Evolutionary conservation across 2,113 vertebrate genomes (phyloP).

Genomic region (Herpetotheres cachinnans): DNA sequence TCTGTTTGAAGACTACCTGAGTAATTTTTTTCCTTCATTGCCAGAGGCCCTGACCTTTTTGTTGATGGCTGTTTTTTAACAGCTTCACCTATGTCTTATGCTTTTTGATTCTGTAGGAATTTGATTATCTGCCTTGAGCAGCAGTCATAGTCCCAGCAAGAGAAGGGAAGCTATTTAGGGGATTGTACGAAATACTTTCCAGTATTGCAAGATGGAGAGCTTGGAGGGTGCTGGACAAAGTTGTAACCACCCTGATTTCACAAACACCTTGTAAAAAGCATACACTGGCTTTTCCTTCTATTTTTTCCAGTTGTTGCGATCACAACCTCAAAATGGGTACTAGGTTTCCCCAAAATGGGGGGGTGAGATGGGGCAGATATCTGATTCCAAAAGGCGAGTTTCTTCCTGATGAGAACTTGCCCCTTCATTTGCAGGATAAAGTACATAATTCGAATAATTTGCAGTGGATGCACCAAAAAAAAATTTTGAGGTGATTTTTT

Average conservation of each 20-base stretch:
- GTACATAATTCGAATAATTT: rapidly evolving
- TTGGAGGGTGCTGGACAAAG: neutral
- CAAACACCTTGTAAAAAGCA: neutral
- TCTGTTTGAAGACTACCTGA: constrained; percentile 19
- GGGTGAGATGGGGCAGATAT: no score
- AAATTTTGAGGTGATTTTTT: neutral
- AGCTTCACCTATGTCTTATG: constrained; percentile 56
- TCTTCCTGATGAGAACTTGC: neutral
- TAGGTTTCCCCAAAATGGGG: neutral
- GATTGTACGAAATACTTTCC: neutral
- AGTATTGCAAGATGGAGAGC: neutral
- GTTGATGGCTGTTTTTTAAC: constrained; percentile 62
- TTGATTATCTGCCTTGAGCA: constrained; percentile 58
- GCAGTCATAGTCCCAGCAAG: neutral
- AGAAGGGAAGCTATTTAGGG: neutral
- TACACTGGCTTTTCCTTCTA: rapidly evolving
- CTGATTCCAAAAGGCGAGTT: neutral
- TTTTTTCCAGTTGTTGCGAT: neutral
- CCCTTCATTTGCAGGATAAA: neutral
- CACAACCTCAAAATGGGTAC: rapidly evolving
- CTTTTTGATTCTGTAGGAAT: constrained; percentile 41
- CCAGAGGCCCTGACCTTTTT: constrained; percentile 65
- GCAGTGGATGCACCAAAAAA: no score
- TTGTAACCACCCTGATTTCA: neutral
- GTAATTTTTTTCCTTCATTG: constrained; percentile 23